These are phyloP conservation scores for Lutra lutra DNA, from an alignment of 2,797 vertebrate species.

Conservation along the genomic window DNA sequence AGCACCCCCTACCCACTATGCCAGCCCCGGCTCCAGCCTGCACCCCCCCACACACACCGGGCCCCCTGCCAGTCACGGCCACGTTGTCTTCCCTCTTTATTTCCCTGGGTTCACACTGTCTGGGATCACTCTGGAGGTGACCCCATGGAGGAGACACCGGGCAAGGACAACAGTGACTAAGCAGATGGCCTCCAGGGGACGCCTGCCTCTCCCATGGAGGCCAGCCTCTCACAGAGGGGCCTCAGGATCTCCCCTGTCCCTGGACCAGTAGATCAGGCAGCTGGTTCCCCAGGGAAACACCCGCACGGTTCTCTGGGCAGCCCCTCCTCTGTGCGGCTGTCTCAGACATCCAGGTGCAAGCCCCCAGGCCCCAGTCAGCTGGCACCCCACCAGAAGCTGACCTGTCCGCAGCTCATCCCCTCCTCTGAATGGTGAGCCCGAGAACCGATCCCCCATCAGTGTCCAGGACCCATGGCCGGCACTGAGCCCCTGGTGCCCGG, in stretches of 20 bases:
- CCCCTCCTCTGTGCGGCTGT: neutral
- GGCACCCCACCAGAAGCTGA: neutral
- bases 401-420: neutral
- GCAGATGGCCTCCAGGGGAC: neutral
- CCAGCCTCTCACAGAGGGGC: rapidly evolving
- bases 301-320: rapidly evolving
- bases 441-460: rapidly evolving
- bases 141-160: neutral
- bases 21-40: neutral
- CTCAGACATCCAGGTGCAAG: rapidly evolving
- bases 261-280: rapidly evolving
- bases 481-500: neutral
- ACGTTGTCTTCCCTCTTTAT: neutral
- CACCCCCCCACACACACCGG: rapidly evolving
- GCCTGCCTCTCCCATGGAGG: rapidly evolving
- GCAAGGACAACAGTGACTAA: rapidly evolving
- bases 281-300: rapidly evolving
- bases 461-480: rapidly evolving
- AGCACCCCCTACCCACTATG: rapidly evolving
- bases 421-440: rapidly evolving
- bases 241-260: neutral
- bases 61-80: rapidly evolving
- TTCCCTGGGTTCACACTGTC: neutral
- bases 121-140: rapidly evolving
- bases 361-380: no score